Evolutionary conservation across 2,888 invertebrate species (phyloP).

Genomic region (Rotaria sp.): DNA sequence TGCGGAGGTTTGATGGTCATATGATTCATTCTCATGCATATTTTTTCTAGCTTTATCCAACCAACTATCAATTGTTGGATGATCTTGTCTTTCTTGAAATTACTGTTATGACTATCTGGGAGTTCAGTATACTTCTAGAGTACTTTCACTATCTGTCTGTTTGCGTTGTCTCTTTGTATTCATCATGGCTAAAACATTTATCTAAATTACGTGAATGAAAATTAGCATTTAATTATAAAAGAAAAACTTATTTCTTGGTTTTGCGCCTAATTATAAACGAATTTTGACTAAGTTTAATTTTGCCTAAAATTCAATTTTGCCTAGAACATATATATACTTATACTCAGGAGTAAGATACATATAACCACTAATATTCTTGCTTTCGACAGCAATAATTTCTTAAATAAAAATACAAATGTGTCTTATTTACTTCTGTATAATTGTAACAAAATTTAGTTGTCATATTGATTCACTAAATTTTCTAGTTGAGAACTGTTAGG

Average conservation of each 20-base stretch:
- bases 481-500: too few species aligned
- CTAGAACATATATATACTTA: too few species aligned
- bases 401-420: too few species aligned
- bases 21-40: background rate
- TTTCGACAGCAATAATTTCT: too few species aligned
- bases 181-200: background rate
- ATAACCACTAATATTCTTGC: too few species aligned
- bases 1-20: background rate
- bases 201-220: background rate
- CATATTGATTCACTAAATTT: too few species aligned
- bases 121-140: background rate
- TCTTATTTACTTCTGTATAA: too few species aligned
- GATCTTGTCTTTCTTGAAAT: background rate
- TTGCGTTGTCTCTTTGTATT: background rate
- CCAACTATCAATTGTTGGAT: background rate
- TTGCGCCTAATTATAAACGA: background rate
- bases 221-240: background rate
- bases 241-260: background rate
- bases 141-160: background rate
- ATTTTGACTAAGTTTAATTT: background rate
- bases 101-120: background rate
- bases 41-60: background rate
- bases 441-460: too few species aligned
- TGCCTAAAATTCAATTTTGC: background rate
- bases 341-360: too few species aligned